A percentile compares a stretch with the other conserved stretches of the same genome.
Conservation (phyloP, 2,113 vertebrate species). For the Hypanus sabinus region DNA sequence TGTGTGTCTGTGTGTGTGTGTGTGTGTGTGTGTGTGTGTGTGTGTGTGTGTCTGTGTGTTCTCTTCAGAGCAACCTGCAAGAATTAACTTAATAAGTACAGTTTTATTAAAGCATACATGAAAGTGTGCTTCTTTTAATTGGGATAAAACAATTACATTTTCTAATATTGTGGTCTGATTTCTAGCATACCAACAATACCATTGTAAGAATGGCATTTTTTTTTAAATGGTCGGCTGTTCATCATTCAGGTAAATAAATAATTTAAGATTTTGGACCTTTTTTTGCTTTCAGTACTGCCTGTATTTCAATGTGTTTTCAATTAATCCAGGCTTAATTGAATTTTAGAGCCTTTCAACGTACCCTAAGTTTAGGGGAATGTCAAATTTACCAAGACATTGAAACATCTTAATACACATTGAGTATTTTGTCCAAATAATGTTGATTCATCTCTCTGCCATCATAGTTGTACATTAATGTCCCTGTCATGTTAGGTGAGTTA, state of each 20-base stretch:
- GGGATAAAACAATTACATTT: neutral
- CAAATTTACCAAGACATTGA: neutral
- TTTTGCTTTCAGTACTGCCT: neutral
- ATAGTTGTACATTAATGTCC: neutral
- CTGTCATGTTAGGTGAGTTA: neutral
- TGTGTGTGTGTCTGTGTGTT: no score
- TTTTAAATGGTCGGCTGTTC: neutral
- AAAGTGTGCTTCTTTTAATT: neutral
- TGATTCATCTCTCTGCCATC: neutral
- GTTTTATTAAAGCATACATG: neutral
- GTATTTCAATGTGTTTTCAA: neutral
- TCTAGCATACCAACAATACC: no score
- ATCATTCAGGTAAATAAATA: neutral
- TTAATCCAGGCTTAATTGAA: neutral
- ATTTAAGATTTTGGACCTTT: neutral
- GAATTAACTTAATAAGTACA: neutral
- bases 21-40: no score
- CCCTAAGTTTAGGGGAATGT: neutral
- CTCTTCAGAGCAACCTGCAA: neutral
- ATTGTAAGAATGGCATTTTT: neutral
- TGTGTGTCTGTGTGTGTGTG: no score
- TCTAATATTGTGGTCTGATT: neutral
- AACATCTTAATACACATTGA: neutral
- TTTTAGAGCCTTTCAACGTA: neutral
- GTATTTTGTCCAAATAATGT: neutral